A percentile compares a stretch with the other conserved stretches of the same genome.
Conservation (phyloP, 2,888 invertebrate species). For the Phalangium opilio region DNA sequence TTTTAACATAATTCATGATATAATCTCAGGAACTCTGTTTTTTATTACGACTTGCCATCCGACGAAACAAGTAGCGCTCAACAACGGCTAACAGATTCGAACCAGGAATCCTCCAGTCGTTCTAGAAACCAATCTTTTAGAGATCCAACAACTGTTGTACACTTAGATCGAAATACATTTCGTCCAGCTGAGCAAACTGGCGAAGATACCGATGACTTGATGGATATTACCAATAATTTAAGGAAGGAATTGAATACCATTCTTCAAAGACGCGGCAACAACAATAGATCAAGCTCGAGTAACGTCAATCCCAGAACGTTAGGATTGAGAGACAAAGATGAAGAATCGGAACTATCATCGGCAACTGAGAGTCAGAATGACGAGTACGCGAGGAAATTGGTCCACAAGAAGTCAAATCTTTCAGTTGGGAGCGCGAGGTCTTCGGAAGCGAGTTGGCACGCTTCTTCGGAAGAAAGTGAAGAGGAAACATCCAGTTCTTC, state of each 20-base stretch:
- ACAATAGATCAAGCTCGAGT: neutral
- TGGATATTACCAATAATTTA: conserved; percentile 13
- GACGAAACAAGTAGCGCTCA: too few relatives aligned
- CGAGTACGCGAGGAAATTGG: too few relatives aligned
- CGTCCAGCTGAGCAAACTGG: conserved; percentile 1
- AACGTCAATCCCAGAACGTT: neutral
- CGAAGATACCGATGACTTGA: conserved; percentile 17
- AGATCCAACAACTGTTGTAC: too few relatives aligned
- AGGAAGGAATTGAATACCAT: conserved; percentile 15
- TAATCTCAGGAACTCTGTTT: too few relatives aligned
- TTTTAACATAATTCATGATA: too few relatives aligned
- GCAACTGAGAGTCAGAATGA: neutral
- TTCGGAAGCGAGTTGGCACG: conserved; percentile 14
- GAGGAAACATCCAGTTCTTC: conserved; percentile 4
- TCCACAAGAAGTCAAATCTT: neutral
- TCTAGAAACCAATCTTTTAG: too few relatives aligned
- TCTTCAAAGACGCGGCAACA: conserved; percentile 12
- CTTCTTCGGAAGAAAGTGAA: conserved; percentile 19
- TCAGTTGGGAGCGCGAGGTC: conserved; percentile 1
- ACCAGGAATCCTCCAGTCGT: too few relatives aligned
- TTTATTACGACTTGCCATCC: too few relatives aligned
- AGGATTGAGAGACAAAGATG: neutral
- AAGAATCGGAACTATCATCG: conserved; percentile 6
- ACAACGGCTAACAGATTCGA: too few relatives aligned
- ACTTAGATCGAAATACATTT: too few relatives aligned